Base-by-base conservation (phyloP, 1,140 invertebrate species). In the Drosophila chauvacae region DNA sequence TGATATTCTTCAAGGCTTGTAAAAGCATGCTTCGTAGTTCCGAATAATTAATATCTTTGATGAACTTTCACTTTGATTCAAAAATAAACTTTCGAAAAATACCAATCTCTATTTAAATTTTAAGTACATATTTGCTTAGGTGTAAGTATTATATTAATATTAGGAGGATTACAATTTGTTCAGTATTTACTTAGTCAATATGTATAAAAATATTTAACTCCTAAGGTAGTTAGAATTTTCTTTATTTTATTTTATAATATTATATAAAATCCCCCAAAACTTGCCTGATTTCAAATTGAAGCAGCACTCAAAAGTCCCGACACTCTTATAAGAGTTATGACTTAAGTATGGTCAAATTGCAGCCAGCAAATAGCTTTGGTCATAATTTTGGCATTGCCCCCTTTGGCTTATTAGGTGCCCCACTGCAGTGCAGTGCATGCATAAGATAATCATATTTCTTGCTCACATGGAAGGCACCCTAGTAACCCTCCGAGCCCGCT, bases 381-480 rank as follows among this genome's bases (percentile, higher is more conserved):
- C 73, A 77, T 77, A 57, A 77, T 48, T 74, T 56, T 62, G 35
- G 57, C 71, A 41, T 20, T 63, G 37, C 35, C 70, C 70, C 63
- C 48, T 56, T 68, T 63, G 70, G 71, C 71, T 74, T 74, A 74
- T 74, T 55, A 74, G 61, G 58, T 53, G 26, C 45, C 33, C 37
- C 81, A 83, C 59, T 80, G 81, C 80, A 73, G 69, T 78, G 74
- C 75, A 71, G 77, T 39, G 59, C 66, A 64, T 79, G 77, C 77
- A 84, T 84, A 83, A 84, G 81, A 84, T 84, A 80, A 84, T 84
- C 81, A 84, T 84, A 84, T 84, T 84, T 84, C 77, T 84, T 68
- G 42, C 64, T 77, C 79, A 47, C 50, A 61, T 68, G 68, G 61
- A 44, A 41, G 59, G 23, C 28, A 23, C 72, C 51, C 28, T 10